Conservation (phyloP, 2,888 invertebrate genomes). For the Morpho deidamia region DNA sequence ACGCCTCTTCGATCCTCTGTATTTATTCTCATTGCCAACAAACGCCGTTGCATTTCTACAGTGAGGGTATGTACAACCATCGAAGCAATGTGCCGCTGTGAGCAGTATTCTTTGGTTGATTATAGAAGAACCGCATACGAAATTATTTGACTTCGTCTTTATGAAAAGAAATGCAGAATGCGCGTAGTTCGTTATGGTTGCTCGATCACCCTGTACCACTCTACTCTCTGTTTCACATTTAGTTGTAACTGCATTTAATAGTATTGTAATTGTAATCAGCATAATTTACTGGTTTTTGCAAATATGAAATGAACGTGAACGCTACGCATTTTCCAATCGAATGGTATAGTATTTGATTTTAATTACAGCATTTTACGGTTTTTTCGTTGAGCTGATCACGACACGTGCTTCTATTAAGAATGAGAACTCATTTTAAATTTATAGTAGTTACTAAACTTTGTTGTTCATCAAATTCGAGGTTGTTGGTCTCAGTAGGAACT, state of each 20-base stretch:
- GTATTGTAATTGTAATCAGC: neutral
- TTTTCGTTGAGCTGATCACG: too few species aligned
- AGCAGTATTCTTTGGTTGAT: constrained; percentile 34
- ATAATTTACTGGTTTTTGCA: constrained; percentile 5
- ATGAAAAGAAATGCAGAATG: constrained; percentile 31
- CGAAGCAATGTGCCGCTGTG: constrained; percentile 40
- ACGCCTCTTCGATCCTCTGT: constrained; percentile 7
- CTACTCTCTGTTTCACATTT: constrained; percentile 21
- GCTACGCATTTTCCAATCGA: constrained; percentile 1
- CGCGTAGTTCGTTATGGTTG: constrained; percentile 27
- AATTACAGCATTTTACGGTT: neutral
- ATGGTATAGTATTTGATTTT: neutral
- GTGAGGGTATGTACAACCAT: constrained; percentile 10
- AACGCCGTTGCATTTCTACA: neutral
- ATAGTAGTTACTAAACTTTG: too few species aligned
- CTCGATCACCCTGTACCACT: constrained; percentile 24
- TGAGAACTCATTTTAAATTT: too few species aligned
- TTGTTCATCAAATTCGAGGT: too few species aligned
- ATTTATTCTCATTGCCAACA: neutral
- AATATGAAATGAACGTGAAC: neutral
- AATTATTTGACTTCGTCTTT: neutral
- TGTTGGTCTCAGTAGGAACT: too few species aligned
- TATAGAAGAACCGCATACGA: constrained; percentile 36
- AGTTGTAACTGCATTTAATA: neutral
- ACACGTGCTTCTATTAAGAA: too few species aligned